These are phyloP conservation scores for Conchocele bisecta DNA, from an alignment of 2,888 invertebrate genomes.

Conservation along the genomic window DNA sequence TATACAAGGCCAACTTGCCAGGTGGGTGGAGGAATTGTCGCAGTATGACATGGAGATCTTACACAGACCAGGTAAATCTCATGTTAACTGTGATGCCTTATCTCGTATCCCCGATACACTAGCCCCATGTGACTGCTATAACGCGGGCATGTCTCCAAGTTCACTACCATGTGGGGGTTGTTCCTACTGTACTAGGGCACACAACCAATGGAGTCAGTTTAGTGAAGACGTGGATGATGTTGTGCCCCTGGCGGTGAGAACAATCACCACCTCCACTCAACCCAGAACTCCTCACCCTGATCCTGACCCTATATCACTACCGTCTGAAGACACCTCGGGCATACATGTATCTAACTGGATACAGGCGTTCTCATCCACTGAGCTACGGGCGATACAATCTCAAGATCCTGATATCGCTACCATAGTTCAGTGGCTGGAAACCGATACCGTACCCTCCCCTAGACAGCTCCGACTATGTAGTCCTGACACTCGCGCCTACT, in stretches of 20 bases:
- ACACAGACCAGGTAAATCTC: background rate
- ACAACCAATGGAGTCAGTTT: slow-evolving; percentile 3
- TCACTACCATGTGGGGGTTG: slow-evolving; percentile 5
- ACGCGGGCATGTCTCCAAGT: background rate
- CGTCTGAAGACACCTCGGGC: no score
- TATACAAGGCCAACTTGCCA: background rate
- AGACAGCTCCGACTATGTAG: no score
- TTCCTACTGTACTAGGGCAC: slow-evolving; percentile 8
- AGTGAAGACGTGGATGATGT: slow-evolving; percentile 12
- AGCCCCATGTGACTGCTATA: background rate
- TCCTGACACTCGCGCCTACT: no score
- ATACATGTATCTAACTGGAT: no score
- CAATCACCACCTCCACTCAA: no score
- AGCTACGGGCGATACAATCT: no score
- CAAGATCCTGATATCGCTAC: no score
- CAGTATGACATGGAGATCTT: background rate
- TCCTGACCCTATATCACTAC: no score
- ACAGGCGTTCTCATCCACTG: no score
- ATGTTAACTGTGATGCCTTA: background rate
- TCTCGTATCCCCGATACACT: background rate
- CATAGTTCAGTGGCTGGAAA: no score
- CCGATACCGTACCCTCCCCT: no score
- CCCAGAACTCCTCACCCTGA: no score
- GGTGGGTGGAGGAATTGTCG: slow-evolving; percentile 5
- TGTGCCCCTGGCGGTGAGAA: slow-evolving; percentile 8